phyloP scores from a whole-genome alignment of 2,888 invertebrate species.

The Calliphora vomitoria region DNA sequence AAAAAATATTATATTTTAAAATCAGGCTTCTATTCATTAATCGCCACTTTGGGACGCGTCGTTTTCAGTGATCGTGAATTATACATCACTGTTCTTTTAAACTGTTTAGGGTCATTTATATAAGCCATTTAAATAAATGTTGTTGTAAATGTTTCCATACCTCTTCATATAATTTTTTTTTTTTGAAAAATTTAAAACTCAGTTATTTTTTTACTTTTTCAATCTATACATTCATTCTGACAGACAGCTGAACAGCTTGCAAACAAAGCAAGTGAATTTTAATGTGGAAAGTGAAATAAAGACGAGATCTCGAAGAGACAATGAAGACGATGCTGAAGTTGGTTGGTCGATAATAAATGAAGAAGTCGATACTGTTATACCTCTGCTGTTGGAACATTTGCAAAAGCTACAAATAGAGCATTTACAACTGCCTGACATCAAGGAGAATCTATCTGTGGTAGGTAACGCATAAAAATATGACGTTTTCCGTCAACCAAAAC shows the following conservation, averaged over 20 bases:
- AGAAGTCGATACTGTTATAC: constrained; percentile 83
- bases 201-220: too few species aligned
- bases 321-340: constrained; percentile 75
- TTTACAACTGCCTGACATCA: constrained; percentile 81
- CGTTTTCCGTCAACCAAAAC: not conserved
- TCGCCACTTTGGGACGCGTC: too few species aligned
- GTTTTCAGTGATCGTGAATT: too few species aligned
- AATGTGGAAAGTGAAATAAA: not conserved
- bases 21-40: too few species aligned
- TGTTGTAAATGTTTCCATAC: too few species aligned
- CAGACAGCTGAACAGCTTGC: constrained; percentile 12
- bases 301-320: constrained; percentile 27
- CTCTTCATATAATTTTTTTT: too few species aligned
- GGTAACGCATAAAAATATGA: constrained; percentile 53
- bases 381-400: constrained; percentile 81
- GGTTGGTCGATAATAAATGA: constrained; percentile 83
- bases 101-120: too few species aligned
- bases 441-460: constrained; percentile 82
- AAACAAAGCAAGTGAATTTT: not conserved
- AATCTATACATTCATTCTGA: not conserved
- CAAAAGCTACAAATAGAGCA: constrained; percentile 81
- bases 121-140: too few species aligned
- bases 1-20: too few species aligned
- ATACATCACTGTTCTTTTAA: too few species aligned
- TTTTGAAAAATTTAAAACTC: too few species aligned